phyloP scores from a whole-genome alignment of 2,888 invertebrate species.

The Coleophora deauratella region DNA sequence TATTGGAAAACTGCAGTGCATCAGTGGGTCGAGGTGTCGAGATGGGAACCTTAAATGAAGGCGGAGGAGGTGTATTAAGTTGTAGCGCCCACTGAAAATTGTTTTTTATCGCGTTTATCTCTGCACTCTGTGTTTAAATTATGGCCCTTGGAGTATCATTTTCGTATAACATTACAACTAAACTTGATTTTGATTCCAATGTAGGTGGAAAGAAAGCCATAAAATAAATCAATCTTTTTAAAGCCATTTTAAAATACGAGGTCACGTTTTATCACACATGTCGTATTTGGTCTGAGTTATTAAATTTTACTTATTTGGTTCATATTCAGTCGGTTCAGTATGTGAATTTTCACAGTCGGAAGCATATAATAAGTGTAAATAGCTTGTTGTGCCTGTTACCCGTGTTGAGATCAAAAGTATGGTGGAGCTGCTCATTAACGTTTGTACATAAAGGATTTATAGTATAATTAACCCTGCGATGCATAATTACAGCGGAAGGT shows the following conservation, averaged over 20 bases:
- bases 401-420: conserved; percentile 2
- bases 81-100: conserved; percentile 6
- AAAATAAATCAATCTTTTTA: neutral
- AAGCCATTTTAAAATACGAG: neutral
- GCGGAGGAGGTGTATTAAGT: conserved; percentile 14
- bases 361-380: conserved; percentile 25
- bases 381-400: conserved; percentile 11
- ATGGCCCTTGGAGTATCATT: conserved; percentile 1
- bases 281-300: neutral
- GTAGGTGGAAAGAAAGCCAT: neutral
- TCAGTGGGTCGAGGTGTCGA: conserved; percentile 34
- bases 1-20: conserved; percentile 28
- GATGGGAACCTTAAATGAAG: conserved; percentile 33
- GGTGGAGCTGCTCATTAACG: neutral
- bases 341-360: conserved; percentile 17
- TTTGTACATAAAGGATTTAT: no score
- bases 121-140: neutral
- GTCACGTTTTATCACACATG: neutral
- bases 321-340: conserved; percentile 5
- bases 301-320: conserved; percentile 8
- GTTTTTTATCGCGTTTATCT: conserved; percentile 1
- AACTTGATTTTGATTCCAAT: conserved; percentile 1
- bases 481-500: conserved; percentile 8
- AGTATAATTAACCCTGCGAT: no score
- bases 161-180: neutral